Percentiles rank a stretch among this genome's conserved stretches.
phyloP scores from a whole-genome alignment of 2,113 vertebrate species.

The Rhea americana region DNA sequence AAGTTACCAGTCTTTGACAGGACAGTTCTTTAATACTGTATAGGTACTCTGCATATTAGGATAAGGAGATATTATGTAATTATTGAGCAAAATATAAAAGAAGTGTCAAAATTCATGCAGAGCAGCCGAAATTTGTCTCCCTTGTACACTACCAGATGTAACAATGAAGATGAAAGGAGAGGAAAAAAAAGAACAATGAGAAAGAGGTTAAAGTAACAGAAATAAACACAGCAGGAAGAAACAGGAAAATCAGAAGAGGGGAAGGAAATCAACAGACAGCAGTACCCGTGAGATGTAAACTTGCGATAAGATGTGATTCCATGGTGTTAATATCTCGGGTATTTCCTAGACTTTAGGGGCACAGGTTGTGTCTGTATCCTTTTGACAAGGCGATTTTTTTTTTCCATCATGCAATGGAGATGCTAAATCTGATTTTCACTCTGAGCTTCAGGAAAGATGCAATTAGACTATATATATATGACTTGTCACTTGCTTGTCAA shows the following conservation, averaged over 20 bases:
- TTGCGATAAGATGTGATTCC: constrained; percentile 46
- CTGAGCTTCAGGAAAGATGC: constrained; percentile 22
- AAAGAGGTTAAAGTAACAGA: neutral
- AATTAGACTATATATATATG: constrained; percentile 61
- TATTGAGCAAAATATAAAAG: neutral
- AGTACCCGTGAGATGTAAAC: constrained; percentile 12
- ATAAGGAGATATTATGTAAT: neutral
- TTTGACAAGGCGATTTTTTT: constrained; percentile 28
- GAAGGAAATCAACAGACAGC: constrained; percentile 1
- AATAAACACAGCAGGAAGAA: constrained; percentile 12
- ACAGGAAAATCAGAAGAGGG: neutral
- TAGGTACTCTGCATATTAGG: constrained; percentile 9
- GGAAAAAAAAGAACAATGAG: neutral
- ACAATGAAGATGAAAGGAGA: neutral
- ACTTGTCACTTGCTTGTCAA: constrained; percentile 71
- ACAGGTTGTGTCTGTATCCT: constrained; percentile 21
- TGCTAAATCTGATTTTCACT: constrained; percentile 58
- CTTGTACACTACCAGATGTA: neutral
- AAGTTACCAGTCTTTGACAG: constrained; percentile 20
- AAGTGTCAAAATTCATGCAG: neutral
- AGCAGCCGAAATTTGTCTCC: neutral
- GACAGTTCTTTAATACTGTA: neutral
- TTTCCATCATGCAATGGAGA: constrained; percentile 37
- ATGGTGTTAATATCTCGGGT: constrained; percentile 31
- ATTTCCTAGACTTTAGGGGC: constrained; percentile 36